Percentiles rank a stretch among this genome's conserved stretches.
These are phyloP conservation scores for Pseudomyrmex flavicornis DNA, from an alignment of 1,140 invertebrate genomes.

Conservation along the genomic window DNA sequence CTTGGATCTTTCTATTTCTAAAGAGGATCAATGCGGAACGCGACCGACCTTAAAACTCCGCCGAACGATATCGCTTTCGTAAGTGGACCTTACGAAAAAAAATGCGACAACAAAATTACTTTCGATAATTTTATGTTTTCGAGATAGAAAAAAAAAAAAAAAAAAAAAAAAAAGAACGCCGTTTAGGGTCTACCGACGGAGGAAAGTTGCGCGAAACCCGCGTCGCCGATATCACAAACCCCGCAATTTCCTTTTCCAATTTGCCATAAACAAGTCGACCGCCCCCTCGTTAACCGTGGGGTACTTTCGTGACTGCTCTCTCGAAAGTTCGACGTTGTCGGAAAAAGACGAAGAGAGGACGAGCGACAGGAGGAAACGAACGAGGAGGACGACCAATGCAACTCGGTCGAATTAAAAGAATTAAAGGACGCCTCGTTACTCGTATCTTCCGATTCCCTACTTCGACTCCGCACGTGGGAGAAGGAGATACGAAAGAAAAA, in stretches of 20 bases:
- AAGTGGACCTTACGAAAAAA: background rate
- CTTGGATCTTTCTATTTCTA: conserved; percentile 24
- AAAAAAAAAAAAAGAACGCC: background rate
- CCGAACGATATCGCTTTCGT: background rate
- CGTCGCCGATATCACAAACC: conserved; percentile 72
- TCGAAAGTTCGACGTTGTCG: conserved; percentile 66
- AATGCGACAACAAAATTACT: conserved; percentile 9
- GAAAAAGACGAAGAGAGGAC: conserved; percentile 36
- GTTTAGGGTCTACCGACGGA: conserved; percentile 55
- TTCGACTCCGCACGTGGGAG: conserved; percentile 52
- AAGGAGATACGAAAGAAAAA: background rate
- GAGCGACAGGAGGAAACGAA: conserved; percentile 64
- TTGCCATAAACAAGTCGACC: conserved; percentile 85
- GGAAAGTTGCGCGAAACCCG: conserved; percentile 5
- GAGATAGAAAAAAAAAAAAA: background rate
- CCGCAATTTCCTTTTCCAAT: conserved; percentile 85
- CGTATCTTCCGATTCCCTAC: conserved; percentile 73
- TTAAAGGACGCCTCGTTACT: conserved; percentile 83
- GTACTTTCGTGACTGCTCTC: conserved; percentile 77
- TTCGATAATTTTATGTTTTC: too few species aligned
- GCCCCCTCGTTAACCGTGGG: conserved; percentile 81
- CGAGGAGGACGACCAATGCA: conserved; percentile 69
- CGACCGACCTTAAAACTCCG: background rate
- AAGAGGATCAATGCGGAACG: conserved; percentile 17
- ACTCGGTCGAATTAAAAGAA: conserved; percentile 82